Evolutionary conservation across 2,113 vertebrate genomes (phyloP).

Genomic region (Lichenostomus cassidix): DNA sequence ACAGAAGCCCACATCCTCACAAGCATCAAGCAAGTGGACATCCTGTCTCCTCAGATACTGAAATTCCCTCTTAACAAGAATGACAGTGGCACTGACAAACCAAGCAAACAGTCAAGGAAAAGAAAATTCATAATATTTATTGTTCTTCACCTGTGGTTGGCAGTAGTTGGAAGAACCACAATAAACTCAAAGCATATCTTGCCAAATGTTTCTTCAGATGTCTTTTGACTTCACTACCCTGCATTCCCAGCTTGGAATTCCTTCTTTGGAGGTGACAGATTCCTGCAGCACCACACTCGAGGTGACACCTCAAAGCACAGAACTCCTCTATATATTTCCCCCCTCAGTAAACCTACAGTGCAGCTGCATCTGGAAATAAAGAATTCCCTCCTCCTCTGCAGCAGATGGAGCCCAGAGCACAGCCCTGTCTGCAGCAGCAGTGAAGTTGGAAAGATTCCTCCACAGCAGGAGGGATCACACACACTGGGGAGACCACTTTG

Average conservation of each 20-base stretch:
- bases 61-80: background rate
- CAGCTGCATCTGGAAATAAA: background rate
- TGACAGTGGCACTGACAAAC: background rate
- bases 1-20: background rate
- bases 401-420: constrained; percentile 10
- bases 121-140: background rate
- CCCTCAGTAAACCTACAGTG: background rate
- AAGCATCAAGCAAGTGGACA: background rate
- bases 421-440: background rate
- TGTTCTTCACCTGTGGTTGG: background rate
- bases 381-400: background rate
- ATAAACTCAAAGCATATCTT: background rate
- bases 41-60: background rate
- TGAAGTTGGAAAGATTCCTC: background rate
- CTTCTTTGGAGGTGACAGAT: background rate
- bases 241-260: background rate
- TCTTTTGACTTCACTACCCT: background rate
- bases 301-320: background rate
- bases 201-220: background rate
- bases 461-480: background rate
- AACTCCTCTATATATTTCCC: background rate
- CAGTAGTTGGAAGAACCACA: background rate
- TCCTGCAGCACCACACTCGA: background rate
- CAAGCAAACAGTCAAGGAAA: background rate
- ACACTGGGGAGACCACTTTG: background rate